Evolutionary conservation across 1,140 invertebrate species (phyloP).

Genomic region (Drosophila lacertosa): DNA sequence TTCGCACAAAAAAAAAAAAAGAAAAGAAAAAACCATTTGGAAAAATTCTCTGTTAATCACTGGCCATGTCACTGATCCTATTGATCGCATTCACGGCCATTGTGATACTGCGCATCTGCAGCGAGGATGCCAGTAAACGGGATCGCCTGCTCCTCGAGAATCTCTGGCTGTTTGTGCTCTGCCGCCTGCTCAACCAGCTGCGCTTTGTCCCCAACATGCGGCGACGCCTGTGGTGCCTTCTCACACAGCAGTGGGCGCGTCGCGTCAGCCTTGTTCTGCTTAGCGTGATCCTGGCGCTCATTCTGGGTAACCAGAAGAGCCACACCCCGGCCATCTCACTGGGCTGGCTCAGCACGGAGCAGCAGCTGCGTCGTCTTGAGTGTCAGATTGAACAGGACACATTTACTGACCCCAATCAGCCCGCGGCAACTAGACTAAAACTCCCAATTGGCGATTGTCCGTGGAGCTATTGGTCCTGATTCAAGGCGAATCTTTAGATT

Average conservation of each 20-base stretch:
- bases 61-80: conserved; percentile 11
- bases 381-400: not conserved
- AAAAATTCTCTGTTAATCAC: not conserved
- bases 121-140: conserved; percentile 3
- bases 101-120: conserved; percentile 4
- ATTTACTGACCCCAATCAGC: too few relatives aligned
- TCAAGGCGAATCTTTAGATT: not conserved
- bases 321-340: not conserved
- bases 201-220: not conserved
- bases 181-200: conserved; percentile 3
- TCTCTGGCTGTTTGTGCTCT: conserved; percentile 8
- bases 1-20: not conserved
- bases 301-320: not conserved
- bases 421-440: not conserved
- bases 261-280: not conserved
- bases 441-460: not conserved
- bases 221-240: not conserved
- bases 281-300: not conserved
- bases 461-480: not conserved
- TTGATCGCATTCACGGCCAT: conserved; percentile 6
- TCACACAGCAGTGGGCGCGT: not conserved
- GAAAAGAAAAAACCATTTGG: not conserved
- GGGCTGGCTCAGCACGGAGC: conserved; percentile 7
- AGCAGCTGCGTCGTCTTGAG: not conserved
- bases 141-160: conserved; percentile 13